Evolutionary conservation across 2,888 invertebrate genomes (phyloP).

Genomic region (Rapana venosa): DNA sequence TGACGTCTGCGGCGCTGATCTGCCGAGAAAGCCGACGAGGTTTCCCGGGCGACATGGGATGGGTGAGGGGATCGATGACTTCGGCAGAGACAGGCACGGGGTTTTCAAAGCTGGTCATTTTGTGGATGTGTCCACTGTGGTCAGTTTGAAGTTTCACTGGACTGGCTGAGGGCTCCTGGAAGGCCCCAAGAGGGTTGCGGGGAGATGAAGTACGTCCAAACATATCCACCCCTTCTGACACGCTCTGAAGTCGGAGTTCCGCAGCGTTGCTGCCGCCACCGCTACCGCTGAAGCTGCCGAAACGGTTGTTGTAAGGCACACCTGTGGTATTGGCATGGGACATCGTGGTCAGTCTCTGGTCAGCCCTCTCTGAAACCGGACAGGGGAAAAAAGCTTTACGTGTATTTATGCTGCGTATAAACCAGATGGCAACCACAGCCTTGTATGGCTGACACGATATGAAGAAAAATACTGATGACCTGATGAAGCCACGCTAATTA

Average conservation of each 20-base stretch:
- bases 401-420: background rate
- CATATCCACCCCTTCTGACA: constrained; percentile 35
- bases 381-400: too few species aligned
- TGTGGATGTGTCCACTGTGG: background rate
- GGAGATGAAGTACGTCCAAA: background rate
- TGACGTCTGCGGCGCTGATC: constrained; percentile 35
- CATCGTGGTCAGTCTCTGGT: too few species aligned
- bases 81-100: background rate
- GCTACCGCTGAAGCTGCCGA: constrained; percentile 29
- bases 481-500: background rate
- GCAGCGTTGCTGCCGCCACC: background rate
- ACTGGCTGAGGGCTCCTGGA: background rate
- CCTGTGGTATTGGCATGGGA: background rate
- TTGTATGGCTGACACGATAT: background rate
- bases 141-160: background rate
- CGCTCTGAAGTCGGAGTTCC: background rate
- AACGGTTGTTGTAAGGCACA: constrained; percentile 48
- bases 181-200: background rate
- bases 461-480: background rate
- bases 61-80: background rate
- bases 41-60: constrained; percentile 14
- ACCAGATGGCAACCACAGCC: background rate
- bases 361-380: too few species aligned
- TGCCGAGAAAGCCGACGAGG: constrained; percentile 36
- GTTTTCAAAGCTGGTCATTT: background rate